Conservation (phyloP, 2,113 vertebrate species). For the Apodemus speciosus region DNA sequence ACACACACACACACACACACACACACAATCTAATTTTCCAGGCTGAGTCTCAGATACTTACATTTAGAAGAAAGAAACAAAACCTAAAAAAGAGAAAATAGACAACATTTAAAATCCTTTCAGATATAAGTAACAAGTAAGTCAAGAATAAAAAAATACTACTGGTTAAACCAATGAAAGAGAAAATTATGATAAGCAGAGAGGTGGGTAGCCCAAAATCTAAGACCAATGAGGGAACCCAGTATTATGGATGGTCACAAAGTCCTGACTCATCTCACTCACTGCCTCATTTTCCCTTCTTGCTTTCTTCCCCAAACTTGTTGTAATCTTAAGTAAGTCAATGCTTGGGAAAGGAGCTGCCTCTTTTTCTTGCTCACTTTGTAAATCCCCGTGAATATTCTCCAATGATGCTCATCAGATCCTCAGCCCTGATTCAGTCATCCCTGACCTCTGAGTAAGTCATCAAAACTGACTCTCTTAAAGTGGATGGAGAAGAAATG, state of each 20-base stretch:
- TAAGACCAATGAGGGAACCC: neutral
- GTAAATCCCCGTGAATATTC: neutral
- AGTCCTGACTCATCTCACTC: neutral
- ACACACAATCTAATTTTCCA: neutral
- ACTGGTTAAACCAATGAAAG: neutral
- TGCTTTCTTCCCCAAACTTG: neutral
- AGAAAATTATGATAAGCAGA: neutral
- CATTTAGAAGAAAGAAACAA: neutral
- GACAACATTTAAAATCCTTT: neutral
- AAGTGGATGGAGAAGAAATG: neutral
- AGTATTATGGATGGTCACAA: neutral
- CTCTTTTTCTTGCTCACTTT: conserved; percentile 15
- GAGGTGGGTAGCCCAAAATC: neutral
- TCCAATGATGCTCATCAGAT: neutral
- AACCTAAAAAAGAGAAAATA: neutral
- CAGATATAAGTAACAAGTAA: neutral
- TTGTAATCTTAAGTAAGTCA: neutral
- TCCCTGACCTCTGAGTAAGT: neutral
- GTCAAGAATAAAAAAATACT: neutral
- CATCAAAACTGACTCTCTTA: neutral
- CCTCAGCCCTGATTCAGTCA: neutral
- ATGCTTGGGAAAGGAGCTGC: neutral
- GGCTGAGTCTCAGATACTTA: neutral
- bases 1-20: too few species aligned
- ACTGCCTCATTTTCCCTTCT: neutral